Evolutionary conservation across 2,888 invertebrate genomes (phyloP).

Genomic region (Drosophila histrio): DNA sequence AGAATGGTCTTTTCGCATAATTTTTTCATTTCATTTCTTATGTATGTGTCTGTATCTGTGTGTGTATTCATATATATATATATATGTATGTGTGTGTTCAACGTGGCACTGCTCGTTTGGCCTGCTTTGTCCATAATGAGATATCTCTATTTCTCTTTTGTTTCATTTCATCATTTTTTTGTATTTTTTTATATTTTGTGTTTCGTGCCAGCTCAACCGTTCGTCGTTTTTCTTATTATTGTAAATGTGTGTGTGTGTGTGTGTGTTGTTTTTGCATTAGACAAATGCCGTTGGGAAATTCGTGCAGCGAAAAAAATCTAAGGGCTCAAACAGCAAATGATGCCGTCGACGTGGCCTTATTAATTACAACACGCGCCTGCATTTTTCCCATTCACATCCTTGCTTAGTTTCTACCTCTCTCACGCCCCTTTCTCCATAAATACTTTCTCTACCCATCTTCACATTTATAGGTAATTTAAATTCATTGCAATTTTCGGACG

Average conservation of each 20-base stretch:
- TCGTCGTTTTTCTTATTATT: constrained; percentile 35
- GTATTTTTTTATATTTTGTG: constrained; percentile 20
- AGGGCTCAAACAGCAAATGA: constrained; percentile 68
- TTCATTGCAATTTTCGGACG: constrained; percentile 62
- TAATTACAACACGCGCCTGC: constrained; percentile 71
- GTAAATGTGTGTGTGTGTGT: constrained; percentile 29
- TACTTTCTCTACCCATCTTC: neutral
- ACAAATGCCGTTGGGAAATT: constrained; percentile 74
- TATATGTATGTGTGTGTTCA: constrained; percentile 6
- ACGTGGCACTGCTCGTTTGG: constrained; percentile 52
- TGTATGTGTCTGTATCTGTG: constrained; percentile 17
- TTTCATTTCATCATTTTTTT: constrained; percentile 68
- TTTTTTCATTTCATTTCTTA: constrained; percentile 71
- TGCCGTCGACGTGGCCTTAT: constrained; percentile 64
- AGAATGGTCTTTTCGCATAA: constrained; percentile 57
- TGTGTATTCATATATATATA: neutral
- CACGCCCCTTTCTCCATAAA: neutral
- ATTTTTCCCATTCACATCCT: constrained; percentile 15
- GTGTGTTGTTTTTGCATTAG: constrained; percentile 72
- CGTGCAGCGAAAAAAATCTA: constrained; percentile 57
- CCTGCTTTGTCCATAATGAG: constrained; percentile 74
- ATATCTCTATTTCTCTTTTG: constrained; percentile 76
- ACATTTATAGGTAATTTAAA: constrained; percentile 62
- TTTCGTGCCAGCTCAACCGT: constrained; percentile 21
- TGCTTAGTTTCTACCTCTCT: neutral